Evolutionary conservation across 2,797 vertebrate species (phyloP).

Genomic region (Myripristis jacobus): DNA sequence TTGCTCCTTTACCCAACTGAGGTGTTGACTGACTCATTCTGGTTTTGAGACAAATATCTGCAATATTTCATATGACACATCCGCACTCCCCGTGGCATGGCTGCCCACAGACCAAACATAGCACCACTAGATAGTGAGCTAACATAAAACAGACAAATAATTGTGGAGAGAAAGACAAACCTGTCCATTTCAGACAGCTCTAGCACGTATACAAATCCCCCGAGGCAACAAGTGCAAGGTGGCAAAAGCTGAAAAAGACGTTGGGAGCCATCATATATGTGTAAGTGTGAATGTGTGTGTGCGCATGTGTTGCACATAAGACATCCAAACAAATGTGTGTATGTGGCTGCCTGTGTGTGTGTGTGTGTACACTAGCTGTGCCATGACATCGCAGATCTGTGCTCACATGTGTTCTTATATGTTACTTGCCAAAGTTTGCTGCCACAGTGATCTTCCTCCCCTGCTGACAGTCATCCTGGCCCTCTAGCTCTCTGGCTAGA

Average conservation of each 20-base stretch:
- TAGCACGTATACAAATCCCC: conserved; percentile 37
- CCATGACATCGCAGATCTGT: conserved; percentile 30
- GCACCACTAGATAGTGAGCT: conserved; percentile 37
- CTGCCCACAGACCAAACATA: conserved; percentile 56
- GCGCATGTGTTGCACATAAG: background rate
- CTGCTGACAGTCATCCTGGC: conserved; percentile 50
- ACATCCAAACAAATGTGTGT: no score
- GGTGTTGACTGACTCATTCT: conserved; percentile 67
- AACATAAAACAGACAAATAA: conserved; percentile 14
- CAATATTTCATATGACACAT: conserved; percentile 65
- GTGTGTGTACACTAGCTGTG: conserved; percentile 15
- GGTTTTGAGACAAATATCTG: conserved; percentile 68
- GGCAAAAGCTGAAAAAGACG: conserved; percentile 45
- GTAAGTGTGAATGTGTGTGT: conserved; percentile 17
- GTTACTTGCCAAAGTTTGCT: conserved; percentile 50
- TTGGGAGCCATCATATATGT: background rate
- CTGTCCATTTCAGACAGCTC: conserved; percentile 37
- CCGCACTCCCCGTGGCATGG: conserved; percentile 54
- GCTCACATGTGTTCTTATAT: conserved; percentile 24
- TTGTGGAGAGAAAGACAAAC: conserved; percentile 32
- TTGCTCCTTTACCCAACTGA: conserved; percentile 55
- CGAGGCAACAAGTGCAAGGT: conserved; percentile 30
- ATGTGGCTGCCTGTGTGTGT: background rate
- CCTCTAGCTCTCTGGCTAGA: conserved; percentile 62
- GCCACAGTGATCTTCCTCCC: conserved; percentile 28